Conservation (phyloP, 2,797 vertebrate genomes). For the Pseudomugil gertrudae region DNA sequence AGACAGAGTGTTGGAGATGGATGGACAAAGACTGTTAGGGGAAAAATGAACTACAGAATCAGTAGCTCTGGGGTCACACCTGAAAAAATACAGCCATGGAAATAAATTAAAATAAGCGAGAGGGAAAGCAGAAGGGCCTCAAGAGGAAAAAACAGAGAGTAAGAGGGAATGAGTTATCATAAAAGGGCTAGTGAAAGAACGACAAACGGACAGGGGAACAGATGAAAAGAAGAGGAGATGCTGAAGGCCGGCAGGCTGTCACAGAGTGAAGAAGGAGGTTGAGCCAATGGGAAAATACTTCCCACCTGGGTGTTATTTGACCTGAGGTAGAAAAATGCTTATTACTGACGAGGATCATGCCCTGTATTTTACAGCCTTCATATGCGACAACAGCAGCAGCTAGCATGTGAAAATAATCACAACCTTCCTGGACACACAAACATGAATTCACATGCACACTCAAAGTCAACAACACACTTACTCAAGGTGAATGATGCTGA, state of each 20-base stretch:
- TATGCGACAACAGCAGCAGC: constrained; percentile 16
- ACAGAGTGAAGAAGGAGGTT: constrained; percentile 24
- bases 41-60: constrained; percentile 36
- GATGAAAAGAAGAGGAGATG: constrained; percentile 7
- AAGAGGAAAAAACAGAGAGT: constrained; percentile 26
- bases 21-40: constrained; percentile 15
- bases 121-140: constrained; percentile 60
- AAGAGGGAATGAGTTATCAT: constrained; percentile 35
- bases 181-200: constrained; percentile 24
- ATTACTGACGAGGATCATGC: constrained; percentile 40
- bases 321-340: constrained; percentile 21
- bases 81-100: constrained; percentile 44
- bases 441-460: not conserved
- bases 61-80: constrained; percentile 36
- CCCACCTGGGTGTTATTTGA: constrained; percentile 46
- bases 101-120: constrained; percentile 65
- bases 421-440: constrained; percentile 26
- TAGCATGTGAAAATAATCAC: constrained; percentile 19
- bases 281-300: constrained; percentile 26
- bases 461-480: constrained; percentile 5
- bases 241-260: constrained; percentile 21
- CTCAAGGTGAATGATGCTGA: constrained; percentile 29
- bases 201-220: constrained; percentile 3
- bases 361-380: constrained; percentile 35
- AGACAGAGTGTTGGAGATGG: constrained; percentile 15